Evolutionary conservation across 2,113 vertebrate species (phyloP).

Genomic region (Melanotaenia duboulayi): DNA sequence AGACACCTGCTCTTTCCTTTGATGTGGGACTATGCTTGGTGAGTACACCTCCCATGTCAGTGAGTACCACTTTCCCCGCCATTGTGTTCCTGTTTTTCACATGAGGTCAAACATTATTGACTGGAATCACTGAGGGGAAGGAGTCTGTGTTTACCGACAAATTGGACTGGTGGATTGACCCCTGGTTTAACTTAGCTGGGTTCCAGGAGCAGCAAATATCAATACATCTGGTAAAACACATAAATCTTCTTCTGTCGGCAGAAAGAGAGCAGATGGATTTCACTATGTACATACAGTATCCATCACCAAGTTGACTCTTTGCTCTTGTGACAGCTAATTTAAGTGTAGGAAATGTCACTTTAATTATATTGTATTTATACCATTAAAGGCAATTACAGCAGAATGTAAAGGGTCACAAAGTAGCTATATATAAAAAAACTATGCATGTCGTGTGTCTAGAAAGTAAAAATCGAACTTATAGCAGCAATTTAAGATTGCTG

Average conservation of each 20-base stretch:
- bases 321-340: conserved; percentile 31
- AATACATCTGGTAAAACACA: conserved; percentile 52
- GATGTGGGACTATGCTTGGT: conserved; percentile 41
- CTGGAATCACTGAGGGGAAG: conserved; percentile 65
- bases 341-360: conserved; percentile 62
- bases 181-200: conserved; percentile 54
- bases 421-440: conserved; percentile 24
- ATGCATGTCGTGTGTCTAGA: conserved; percentile 35
- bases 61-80: conserved; percentile 28
- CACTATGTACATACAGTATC: conserved; percentile 55
- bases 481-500: conserved; percentile 24
- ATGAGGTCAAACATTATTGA: conserved; percentile 73
- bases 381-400: conserved; percentile 55
- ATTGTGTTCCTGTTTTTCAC: conserved; percentile 60
- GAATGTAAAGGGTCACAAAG: conserved; percentile 47
- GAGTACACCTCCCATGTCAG: conserved; percentile 43
- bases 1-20: conserved; percentile 57
- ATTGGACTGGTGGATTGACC: conserved; percentile 64
- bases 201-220: conserved; percentile 58
- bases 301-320: conserved; percentile 48
- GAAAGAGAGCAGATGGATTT: conserved; percentile 34
- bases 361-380: conserved; percentile 58
- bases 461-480: conserved; percentile 56
- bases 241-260: conserved; percentile 12
- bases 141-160: conserved; percentile 67